Evolutionary conservation across 2,797 vertebrate genomes (phyloP).

Genomic region (Artibeus jamaicensis): DNA sequence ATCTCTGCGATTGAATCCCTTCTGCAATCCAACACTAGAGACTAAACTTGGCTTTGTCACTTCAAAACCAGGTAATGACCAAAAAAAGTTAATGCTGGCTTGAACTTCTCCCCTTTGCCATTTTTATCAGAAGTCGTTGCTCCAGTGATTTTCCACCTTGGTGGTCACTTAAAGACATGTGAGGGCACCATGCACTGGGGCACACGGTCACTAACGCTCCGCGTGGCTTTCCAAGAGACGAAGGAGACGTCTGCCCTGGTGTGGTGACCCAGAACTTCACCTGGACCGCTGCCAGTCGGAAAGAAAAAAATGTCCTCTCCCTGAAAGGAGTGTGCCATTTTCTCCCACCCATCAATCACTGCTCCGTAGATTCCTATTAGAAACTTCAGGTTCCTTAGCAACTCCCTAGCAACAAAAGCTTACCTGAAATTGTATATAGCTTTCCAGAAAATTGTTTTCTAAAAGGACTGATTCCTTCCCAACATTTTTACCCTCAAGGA

Average conservation of each 20-base stretch:
- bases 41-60: not conserved
- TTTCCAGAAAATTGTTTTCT: constrained; percentile 66
- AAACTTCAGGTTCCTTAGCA: constrained; percentile 3
- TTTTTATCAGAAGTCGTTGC: not conserved
- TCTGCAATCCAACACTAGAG: not conserved
- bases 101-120: not conserved
- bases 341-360: not conserved
- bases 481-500: constrained; percentile 52
- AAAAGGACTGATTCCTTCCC: constrained; percentile 30
- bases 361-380: not conserved
- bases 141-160: not conserved
- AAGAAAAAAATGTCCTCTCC: not conserved
- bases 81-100: not conserved
- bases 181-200: rapidly evolving
- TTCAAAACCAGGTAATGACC: not conserved
- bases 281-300: not conserved
- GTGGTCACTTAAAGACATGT: not conserved
- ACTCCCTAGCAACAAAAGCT: constrained; percentile 50
- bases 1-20: not conserved
- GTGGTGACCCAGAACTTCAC: not conserved
- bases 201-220: rapidly evolving
- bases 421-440: constrained; percentile 6
- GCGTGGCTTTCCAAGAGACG: not conserved
- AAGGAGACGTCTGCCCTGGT: not conserved
- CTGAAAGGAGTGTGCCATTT: rapidly evolving